Evolutionary conservation across 1,140 invertebrate species (phyloP).

Genomic region (Zaprionus taronus): DNA sequence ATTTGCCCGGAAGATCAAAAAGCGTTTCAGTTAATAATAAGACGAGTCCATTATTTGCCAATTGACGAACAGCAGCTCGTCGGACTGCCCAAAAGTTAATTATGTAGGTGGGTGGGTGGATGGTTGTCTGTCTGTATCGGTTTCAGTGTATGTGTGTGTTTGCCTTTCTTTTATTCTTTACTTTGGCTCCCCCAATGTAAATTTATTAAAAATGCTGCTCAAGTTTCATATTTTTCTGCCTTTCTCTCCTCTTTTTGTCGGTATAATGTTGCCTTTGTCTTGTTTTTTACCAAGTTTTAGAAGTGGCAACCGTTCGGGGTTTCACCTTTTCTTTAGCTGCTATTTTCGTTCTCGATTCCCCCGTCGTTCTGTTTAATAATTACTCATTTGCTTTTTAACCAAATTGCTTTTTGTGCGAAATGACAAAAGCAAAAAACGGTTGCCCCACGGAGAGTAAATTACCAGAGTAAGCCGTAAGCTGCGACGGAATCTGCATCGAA

Average conservation of each 20-base stretch:
- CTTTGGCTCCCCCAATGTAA: slow-evolving; percentile 1
- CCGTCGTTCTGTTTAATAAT: slow-evolving; percentile 65
- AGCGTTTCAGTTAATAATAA: slow-evolving; percentile 70
- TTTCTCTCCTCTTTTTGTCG: slow-evolving; percentile 15
- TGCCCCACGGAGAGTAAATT: slow-evolving; percentile 1
- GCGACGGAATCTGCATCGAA: slow-evolving; percentile 9
- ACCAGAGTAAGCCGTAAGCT: slow-evolving; percentile 20
- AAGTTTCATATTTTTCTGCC: slow-evolving; percentile 50
- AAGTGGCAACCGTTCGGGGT: slow-evolving; percentile 39
- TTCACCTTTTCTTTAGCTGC: slow-evolving; percentile 26
- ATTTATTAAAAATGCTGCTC: slow-evolving; percentile 42
- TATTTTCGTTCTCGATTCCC: neutral
- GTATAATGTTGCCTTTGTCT: slow-evolving; percentile 38
- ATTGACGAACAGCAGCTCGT: slow-evolving; percentile 42
- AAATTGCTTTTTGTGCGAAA: slow-evolving; percentile 72
- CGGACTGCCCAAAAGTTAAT: slow-evolving; percentile 22
- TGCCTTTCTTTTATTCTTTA: slow-evolving; percentile 7
- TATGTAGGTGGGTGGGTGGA: slow-evolving; percentile 11
- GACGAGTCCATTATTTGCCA: slow-evolving; percentile 68
- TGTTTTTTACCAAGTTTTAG: slow-evolving; percentile 25
- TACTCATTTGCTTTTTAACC: slow-evolving; percentile 71
- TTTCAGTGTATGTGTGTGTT: slow-evolving; percentile 4
- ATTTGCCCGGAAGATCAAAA: slow-evolving; percentile 73
- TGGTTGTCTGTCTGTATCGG: slow-evolving; percentile 2
- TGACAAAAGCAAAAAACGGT: slow-evolving; percentile 56